Percentiles rank a stretch among this genome's conserved stretches.
Conservation (phyloP, 2,113 vertebrate genomes). For the Verasper variegatus region DNA sequence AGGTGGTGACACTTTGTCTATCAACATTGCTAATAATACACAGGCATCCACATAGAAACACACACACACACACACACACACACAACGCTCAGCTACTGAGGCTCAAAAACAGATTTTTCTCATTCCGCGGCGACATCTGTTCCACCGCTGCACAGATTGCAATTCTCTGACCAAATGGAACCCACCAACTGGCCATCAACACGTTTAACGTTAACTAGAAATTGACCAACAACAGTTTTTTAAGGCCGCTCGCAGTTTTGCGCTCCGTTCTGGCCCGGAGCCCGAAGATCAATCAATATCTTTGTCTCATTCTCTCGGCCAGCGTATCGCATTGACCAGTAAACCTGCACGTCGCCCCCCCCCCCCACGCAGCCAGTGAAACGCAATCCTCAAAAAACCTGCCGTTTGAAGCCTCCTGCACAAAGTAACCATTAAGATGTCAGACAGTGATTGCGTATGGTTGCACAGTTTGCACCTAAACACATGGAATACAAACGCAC, state of each 20-base stretch:
- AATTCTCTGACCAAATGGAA: constrained; percentile 71
- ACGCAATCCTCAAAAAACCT: constrained; percentile 26
- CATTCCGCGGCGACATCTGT: constrained; percentile 65
- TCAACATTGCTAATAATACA: constrained; percentile 4
- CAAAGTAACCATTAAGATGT: constrained; percentile 7
- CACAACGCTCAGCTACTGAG: constrained; percentile 2
- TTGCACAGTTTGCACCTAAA: constrained; percentile 15
- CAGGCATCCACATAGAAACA: constrained; percentile 7
- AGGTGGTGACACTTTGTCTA: constrained; percentile 13
- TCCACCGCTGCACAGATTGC: constrained; percentile 68
- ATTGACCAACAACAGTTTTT: constrained; percentile 70
- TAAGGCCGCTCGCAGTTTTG: constrained; percentile 55
- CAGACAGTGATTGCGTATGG: background rate
- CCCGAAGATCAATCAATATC: constrained; percentile 66
- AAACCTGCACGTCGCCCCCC: constrained; percentile 9
- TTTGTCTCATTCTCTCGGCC: constrained; percentile 50
- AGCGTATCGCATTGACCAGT: constrained; percentile 27
- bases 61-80: constrained; percentile 6
- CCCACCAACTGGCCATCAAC: constrained; percentile 61
- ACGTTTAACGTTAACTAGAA: constrained; percentile 71
- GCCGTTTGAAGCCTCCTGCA: background rate
- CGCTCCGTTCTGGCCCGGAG: constrained; percentile 49
- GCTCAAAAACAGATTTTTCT: constrained; percentile 62
- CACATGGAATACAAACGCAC: constrained; percentile 32
- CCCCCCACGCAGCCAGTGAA: constrained; percentile 20